Base-by-base conservation (phyloP, 2,113 vertebrate species). In the Nerophis lumbriciformis region DNA sequence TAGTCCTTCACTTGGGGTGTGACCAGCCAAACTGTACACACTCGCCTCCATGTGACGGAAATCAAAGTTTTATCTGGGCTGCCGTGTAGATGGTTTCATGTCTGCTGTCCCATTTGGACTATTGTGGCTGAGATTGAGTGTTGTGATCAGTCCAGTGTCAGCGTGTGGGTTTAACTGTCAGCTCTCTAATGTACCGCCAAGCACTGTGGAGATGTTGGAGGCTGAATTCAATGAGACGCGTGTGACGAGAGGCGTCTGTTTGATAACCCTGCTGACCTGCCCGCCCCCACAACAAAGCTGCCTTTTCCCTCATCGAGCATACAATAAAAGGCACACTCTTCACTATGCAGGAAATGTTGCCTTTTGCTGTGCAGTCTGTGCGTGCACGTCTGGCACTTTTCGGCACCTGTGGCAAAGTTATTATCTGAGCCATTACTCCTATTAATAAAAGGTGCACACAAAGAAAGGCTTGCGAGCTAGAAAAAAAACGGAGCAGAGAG, bases 81-180 rank as follows among this genome's bases (percentile, higher is more conserved):
- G 55, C 36, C 39, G n/a, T 10, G n/a, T 21, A 42, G 38, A 37
- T 42, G 10, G 38, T 57, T 44, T 44, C 55, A 44, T 57, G 55
- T 57, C 51, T 56, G 59, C 28, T 42, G 64, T 74, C 66, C 61
- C 68, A 70, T 44, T 51, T 69, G 16, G 37, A 57, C 77, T 61
- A 21, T 65, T 79, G 4, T 65, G 65, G 56, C 39, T 59, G 11
- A 63, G 35, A 52, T 14, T 21, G 51, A 57, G 47, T 14, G 58
- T 36, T 50, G 48, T 56, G 56, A 62, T 63, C 57, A 59, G 9
- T 15, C 54, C 35, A 28, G 37, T 61, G 55, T 47, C 58, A 63
- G 42, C 59, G 54, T 59, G 48, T 19, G 51, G 63, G 13, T 62
- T 48, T 10, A 64, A 35, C 58, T 16, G 50, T 56, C 8, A 0